Conservation (phyloP, 2,797 vertebrate genomes). For the Naso thynnoides region DNA sequence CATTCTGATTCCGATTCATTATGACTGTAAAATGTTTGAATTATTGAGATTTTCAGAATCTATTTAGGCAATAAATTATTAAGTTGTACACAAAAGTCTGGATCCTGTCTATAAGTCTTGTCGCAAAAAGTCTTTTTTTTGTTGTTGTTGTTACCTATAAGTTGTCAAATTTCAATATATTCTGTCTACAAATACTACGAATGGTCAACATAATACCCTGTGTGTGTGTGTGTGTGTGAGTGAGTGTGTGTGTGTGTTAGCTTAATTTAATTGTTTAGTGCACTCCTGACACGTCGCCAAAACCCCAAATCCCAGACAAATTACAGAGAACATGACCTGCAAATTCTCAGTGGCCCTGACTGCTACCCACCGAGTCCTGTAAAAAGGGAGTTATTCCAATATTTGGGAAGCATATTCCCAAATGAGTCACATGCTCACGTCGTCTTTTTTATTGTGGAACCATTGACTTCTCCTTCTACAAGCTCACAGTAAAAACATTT, state of each 20-base stretch:
- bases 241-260: too few species aligned
- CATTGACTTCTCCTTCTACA: not conserved
- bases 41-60: not conserved
- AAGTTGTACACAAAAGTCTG: not conserved
- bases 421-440: not conserved
- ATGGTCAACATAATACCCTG: rapidly evolving
- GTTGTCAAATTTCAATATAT: not conserved
- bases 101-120: not conserved
- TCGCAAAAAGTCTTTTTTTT: too few species aligned
- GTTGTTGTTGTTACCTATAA: not conserved
- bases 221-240: too few species aligned
- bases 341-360: not conserved
- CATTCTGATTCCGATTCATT: too few species aligned
- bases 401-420: not conserved
- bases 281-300: not conserved
- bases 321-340: not conserved
- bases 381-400: not conserved
- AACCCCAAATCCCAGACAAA: not conserved
- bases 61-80: not conserved
- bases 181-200: not conserved
- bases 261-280: not conserved
- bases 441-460: not conserved
- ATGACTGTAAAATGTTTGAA: too few species aligned
- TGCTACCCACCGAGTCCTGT: not conserved
- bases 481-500: not conserved